Conservation (phyloP, 2,797 vertebrate genomes). For the Natrix natrix region DNA sequence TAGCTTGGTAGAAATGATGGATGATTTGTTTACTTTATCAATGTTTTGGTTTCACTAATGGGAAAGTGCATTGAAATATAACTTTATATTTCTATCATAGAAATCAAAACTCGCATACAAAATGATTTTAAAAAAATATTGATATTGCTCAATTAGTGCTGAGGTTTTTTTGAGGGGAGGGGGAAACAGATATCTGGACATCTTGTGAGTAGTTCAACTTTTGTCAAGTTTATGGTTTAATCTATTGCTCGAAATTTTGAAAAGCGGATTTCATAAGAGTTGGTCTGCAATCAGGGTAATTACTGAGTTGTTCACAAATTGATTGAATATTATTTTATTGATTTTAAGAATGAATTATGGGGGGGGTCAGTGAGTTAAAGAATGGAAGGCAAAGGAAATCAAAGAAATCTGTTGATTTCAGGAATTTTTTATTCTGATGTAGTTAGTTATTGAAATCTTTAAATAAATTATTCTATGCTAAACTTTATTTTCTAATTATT, state of each 20-base stretch:
- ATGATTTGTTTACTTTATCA: slow-evolving; percentile 56
- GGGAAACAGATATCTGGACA: not conserved
- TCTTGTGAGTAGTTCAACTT: not conserved
- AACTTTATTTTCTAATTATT: not conserved
- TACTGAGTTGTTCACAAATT: not conserved
- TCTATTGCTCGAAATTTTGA: not conserved
- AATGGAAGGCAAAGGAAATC: not conserved
- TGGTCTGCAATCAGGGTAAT: not conserved
- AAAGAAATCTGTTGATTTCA: not conserved
- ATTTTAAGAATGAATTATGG: not conserved
- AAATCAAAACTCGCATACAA: slow-evolving; percentile 16
- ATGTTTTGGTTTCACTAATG: slow-evolving; percentile 58
- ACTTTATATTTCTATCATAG: slow-evolving; percentile 16
- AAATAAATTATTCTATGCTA: not conserved
- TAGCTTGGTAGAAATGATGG: slow-evolving; percentile 69
- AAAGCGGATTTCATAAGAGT: not conserved
- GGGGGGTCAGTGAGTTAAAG: not conserved
- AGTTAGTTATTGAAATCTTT: not conserved
- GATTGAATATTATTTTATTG: not conserved
- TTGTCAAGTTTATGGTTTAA: not conserved
- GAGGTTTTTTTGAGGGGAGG: not conserved
- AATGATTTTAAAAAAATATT: not conserved
- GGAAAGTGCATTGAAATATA: slow-evolving; percentile 30
- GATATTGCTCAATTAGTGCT: not conserved
- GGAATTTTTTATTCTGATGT: not conserved